These are phyloP conservation scores for Caprella mutica DNA, from an alignment of 2,888 invertebrate genomes.

Conservation along the genomic window DNA sequence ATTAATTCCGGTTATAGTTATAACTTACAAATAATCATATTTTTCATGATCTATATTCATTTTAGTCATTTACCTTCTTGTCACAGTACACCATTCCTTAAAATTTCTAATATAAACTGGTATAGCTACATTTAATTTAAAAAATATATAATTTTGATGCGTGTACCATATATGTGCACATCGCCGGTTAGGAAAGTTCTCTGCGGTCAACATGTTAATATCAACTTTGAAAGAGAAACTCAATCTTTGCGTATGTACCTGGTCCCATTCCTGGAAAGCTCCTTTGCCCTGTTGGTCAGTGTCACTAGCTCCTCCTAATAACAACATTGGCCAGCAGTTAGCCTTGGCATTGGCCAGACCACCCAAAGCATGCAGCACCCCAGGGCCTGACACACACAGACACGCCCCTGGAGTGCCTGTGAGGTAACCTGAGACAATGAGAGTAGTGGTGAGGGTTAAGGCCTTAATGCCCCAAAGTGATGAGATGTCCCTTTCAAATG, in stretches of 20 bases:
- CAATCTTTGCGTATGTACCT: slow-evolving; percentile 45
- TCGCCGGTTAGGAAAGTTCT: too few relatives aligned
- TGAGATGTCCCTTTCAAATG: not conserved
- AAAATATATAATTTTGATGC: too few relatives aligned
- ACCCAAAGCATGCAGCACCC: slow-evolving; percentile 77
- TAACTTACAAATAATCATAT: too few relatives aligned
- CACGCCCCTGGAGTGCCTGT: slow-evolving; percentile 53
- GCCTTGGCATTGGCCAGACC: slow-evolving; percentile 91
- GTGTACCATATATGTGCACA: too few relatives aligned
- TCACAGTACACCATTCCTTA: too few relatives aligned
- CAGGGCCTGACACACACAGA: slow-evolving; percentile 89
- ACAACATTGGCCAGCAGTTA: slow-evolving; percentile 59
- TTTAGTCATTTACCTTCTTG: too few relatives aligned
- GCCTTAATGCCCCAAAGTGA: not conserved
- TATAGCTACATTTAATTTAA: too few relatives aligned
- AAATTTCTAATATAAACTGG: too few relatives aligned
- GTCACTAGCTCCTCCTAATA: slow-evolving; percentile 83
- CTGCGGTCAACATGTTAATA: too few relatives aligned
- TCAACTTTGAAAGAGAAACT: too few relatives aligned
- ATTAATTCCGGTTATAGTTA: too few relatives aligned
- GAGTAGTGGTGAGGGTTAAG: slow-evolving; percentile 8
- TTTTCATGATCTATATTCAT: too few relatives aligned
- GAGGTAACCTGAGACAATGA: slow-evolving; percentile 76
- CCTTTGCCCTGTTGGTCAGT: slow-evolving; percentile 89
- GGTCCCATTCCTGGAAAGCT: slow-evolving; percentile 89